Evolutionary conservation across 2,888 invertebrate genomes (phyloP), one percentile per base, ranked within the genome.

Genomic region (Tiliacea aurago): DNA sequence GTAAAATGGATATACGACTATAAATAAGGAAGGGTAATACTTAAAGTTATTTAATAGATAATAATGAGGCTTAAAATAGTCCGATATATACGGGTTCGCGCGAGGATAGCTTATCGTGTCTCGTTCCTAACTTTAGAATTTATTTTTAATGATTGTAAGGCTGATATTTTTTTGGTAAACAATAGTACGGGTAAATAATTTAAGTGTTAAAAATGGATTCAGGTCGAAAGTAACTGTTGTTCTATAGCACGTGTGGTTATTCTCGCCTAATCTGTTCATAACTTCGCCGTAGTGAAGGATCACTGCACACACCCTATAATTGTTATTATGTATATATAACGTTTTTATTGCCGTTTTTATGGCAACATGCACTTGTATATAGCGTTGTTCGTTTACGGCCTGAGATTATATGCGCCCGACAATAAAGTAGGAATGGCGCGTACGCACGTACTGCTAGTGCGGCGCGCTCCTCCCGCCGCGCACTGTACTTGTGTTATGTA

Each of bases 111-210:
- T 92, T 89, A 86, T 89, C 94, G 94, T 91, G 94, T 90, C 90
- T 89, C 90, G 95, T 95, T 95, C 95, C 95, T 95, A 94, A 92
- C 84, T 73, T 88, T 94, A 95, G 94, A 95, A 94, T 94, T 94
- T 95, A 94, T 93, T 94, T 93, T 92, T 90, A 91, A 93, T 86
- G 88, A 89, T 78, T 67, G 88, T 91, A 94, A 95, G 95, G 95
- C 95, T 95, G 95, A 95, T 93, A 81, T 83, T 75, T 86, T 93
- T 93, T 92, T 90, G 88, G 89, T 91, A 93, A 93, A 90, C 91
- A 91, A 93, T 90, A 92, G 90, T 95, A 95, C 95, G 95, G 95
- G 95, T 95, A 94, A 88, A 88, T 90, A 91, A 88, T 91, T 90
- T 90, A 90, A 90, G 89, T 88, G 86, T 87, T 88, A 80, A 81